Evolutionary conservation across 2,113 vertebrate species (phyloP).

Genomic region (Mesembrinibis cayennensis): DNA sequence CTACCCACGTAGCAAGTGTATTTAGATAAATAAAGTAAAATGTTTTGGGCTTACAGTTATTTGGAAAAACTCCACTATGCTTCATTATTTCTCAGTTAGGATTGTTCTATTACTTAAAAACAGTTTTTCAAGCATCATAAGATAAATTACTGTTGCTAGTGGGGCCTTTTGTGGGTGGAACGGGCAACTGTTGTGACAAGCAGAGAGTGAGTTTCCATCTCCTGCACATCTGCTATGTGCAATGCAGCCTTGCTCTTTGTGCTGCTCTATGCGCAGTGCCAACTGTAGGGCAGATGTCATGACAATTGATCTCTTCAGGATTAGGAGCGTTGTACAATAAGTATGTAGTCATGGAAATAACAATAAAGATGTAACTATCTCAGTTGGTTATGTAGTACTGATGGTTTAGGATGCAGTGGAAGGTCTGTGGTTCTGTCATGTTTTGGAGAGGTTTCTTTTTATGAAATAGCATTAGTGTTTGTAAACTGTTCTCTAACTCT

Average conservation of each 20-base stretch:
- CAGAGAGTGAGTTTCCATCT: not conserved
- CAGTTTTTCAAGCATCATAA: not conserved
- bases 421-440: not conserved
- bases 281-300: accelerated
- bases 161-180: not conserved
- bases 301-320: not conserved
- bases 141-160: not conserved
- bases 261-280: accelerated
- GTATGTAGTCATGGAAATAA: not conserved
- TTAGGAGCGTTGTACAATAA: not conserved
- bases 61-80: not conserved
- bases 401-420: not conserved
- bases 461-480: not conserved
- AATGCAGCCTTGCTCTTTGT: not conserved
- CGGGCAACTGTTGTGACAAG: not conserved
- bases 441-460: not conserved
- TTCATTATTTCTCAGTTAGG: slow-evolving; percentile 26
- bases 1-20: not conserved
- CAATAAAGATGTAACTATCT: not conserved
- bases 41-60: not conserved
- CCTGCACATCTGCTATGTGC: accelerated
- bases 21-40: not conserved
- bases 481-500: not conserved
- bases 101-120: not conserved
- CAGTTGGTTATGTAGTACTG: not conserved